A percentile compares a stretch with the other conserved stretches of the same genome.
Conservation (phyloP, 2,797 vertebrate species). For the Silurus lanzhouensis region DNA sequence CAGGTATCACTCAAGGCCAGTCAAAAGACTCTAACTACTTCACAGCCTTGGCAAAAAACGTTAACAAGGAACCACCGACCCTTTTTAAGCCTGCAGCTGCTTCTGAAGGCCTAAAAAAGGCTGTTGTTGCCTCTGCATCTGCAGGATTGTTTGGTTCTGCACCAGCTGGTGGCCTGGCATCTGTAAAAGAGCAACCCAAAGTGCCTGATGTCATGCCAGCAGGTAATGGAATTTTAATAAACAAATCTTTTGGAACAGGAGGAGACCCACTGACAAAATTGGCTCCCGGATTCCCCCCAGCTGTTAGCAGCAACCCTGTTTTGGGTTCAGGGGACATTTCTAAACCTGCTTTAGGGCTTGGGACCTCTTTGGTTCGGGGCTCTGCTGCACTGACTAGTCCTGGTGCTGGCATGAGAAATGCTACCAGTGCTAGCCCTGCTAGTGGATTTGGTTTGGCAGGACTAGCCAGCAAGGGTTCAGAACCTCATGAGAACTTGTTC, state of each 20-base stretch:
- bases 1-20: constrained; percentile 73
- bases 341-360: constrained; percentile 56
- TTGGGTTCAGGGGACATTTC: constrained; percentile 62
- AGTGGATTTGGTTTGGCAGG: constrained; percentile 69
- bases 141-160: constrained; percentile 61
- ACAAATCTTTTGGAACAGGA: constrained; percentile 73
- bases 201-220: constrained; percentile 81
- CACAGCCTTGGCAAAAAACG: constrained; percentile 85
- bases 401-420: constrained; percentile 61
- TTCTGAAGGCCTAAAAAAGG: constrained; percentile 76
- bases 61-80: constrained; percentile 83
- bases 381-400: constrained; percentile 59
- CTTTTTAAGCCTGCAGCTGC: constrained; percentile 78
- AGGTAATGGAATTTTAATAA: constrained; percentile 80
- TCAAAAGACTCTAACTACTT: constrained; percentile 91
- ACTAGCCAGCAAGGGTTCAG: constrained; percentile 71
- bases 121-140: constrained; percentile 53
- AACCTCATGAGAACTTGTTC: constrained; percentile 95
- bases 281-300: constrained; percentile 82
- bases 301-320: constrained; percentile 49
- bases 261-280: constrained; percentile 82
- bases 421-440: constrained; percentile 60
- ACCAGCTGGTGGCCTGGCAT: constrained; percentile 23
- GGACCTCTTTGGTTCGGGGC: constrained; percentile 46
- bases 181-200: constrained; percentile 73